Conservation (phyloP, 2,113 vertebrate genomes). For the Sinocyclocheilus maitianheensis region DNA sequence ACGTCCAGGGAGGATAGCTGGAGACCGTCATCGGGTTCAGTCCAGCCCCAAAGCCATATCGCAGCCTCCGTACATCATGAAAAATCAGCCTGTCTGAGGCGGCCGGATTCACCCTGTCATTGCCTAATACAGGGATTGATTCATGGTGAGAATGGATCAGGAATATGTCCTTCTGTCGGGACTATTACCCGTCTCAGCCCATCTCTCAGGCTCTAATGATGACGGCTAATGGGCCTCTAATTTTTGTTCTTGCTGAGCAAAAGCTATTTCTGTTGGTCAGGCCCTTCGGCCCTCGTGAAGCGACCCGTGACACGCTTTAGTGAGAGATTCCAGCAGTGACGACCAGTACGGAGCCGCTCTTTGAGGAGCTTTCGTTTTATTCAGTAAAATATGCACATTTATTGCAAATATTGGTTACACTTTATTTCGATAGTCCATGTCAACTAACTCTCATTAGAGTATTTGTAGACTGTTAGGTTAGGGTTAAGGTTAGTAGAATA, state of each 20-base stretch:
- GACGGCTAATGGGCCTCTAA: conserved; percentile 75
- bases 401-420: too few relatives aligned
- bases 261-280: not conserved
- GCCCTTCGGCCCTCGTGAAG: not conserved
- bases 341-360: not conserved
- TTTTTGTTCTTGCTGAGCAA: conserved; percentile 24
- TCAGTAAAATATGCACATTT: not conserved
- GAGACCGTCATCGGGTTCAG: not conserved
- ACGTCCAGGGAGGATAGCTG: conserved; percentile 89
- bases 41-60: conserved; percentile 94
- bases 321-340: not conserved
- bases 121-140: conserved; percentile 96
- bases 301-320: not conserved
- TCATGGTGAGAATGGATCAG: conserved; percentile 98
- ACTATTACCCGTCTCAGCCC: conserved; percentile 95
- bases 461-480: not conserved
- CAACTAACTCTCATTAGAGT: too few relatives aligned
- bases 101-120: conserved; percentile 52
- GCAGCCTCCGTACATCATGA: conserved; percentile 94
- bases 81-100: conserved; percentile 99
- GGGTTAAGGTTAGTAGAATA: too few relatives aligned
- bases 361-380: too few relatives aligned
- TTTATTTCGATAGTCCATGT: too few relatives aligned
- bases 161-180: conserved; percentile 96
- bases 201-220: conserved; percentile 95